Conservation (phyloP, 30 jellyfish, hydroid and myxozoan species). For the Turritopsis rubra region DNA sequence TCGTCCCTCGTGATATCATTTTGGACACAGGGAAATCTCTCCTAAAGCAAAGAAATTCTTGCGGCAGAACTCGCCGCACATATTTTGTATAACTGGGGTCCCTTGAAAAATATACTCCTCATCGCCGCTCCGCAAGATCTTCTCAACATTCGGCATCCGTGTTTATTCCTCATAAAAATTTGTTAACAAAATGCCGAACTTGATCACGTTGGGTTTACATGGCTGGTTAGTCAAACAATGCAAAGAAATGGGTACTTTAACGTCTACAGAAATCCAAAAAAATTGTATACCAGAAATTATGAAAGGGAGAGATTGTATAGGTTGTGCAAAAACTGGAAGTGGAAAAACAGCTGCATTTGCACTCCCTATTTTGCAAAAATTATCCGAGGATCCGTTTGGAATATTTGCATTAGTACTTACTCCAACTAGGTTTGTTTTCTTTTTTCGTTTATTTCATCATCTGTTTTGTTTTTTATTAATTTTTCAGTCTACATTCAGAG, state of each 20-base stretch:
- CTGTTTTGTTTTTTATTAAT: not conserved
- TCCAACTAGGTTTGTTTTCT: conserved; percentile 68
- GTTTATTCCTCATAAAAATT: not conserved
- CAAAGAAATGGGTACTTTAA: conserved; percentile 62
- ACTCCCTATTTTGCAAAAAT: conserved; percentile 68
- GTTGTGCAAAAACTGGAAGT: conserved; percentile 92
- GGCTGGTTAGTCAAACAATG: conserved; percentile 63
- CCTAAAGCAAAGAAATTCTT: too few relatives aligned
- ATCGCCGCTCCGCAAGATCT: too few relatives aligned
- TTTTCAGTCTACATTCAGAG: not conserved
- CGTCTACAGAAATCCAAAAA: conserved; percentile 69
- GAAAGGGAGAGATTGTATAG: conserved; percentile 77
- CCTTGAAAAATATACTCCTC: too few relatives aligned
- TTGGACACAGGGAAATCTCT: too few relatives aligned
- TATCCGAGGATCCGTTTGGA: conserved; percentile 89
- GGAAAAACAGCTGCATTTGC: conserved; percentile 97
- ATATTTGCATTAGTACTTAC: conserved; percentile 75
- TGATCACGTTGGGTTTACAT: conserved; percentile 22
- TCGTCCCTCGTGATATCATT: too few relatives aligned
- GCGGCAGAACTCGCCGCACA: too few relatives aligned
- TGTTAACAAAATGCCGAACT: not conserved
- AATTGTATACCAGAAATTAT: conserved; percentile 66
- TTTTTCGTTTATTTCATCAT: not conserved
- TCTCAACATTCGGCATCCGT: not conserved
- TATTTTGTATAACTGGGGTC: too few relatives aligned